A percentile compares a stretch with the other conserved stretches of the same genome.
phyloP scores from a whole-genome alignment of 2,113 vertebrate genomes.

The Sigmodon hispidus region DNA sequence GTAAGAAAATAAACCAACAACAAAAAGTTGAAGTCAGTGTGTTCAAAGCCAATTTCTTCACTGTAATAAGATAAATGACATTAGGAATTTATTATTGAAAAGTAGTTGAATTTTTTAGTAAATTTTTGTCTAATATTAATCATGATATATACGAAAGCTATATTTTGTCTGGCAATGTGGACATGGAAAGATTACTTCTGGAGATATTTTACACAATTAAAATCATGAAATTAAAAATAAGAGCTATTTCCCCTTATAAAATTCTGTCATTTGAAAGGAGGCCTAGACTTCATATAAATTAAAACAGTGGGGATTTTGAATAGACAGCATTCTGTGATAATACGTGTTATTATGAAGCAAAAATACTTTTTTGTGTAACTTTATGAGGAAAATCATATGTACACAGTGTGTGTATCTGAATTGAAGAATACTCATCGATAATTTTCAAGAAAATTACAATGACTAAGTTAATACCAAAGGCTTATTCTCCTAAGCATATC shows the following conservation, averaged over 20 bases:
- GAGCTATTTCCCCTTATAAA: background rate
- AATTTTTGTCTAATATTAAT: conserved; percentile 2
- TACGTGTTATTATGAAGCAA: background rate
- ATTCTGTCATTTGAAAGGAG: background rate
- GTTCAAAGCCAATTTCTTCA: background rate
- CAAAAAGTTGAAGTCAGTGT: background rate
- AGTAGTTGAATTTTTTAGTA: background rate
- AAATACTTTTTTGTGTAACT: background rate
- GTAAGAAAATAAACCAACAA: background rate
- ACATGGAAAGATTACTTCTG: background rate
- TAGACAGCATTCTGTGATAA: background rate
- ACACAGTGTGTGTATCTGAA: background rate
- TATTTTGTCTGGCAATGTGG: background rate
- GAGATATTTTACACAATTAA: background rate
- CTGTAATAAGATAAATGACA: background rate
- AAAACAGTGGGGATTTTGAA: background rate
- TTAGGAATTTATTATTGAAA: background rate
- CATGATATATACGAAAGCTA: background rate
- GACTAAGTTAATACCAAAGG: background rate
- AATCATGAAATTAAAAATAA: background rate
- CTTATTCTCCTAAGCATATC: background rate
- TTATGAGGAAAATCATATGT: background rate
- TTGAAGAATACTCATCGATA: background rate
- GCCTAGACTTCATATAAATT: background rate
- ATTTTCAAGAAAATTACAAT: background rate